phyloP scores from a whole-genome alignment of 1,140 invertebrate genomes.

The Stegodyphus dumicola region DNA sequence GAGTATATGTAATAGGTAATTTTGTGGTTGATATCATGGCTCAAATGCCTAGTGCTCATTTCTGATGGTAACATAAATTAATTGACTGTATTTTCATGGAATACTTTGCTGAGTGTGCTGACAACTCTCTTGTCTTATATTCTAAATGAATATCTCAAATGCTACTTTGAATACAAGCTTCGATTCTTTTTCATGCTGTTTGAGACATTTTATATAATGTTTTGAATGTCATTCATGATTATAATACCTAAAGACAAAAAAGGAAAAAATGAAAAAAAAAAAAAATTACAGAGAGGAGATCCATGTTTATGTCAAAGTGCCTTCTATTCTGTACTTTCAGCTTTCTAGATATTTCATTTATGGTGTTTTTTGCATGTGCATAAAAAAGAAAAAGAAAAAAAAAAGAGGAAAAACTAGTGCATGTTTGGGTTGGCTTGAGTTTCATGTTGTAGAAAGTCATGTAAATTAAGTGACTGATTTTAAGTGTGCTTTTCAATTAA shows the following conservation, averaged over 20 bases:
- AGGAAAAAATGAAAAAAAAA: background rate
- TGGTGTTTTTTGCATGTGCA: background rate
- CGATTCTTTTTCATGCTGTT: conserved; percentile 24
- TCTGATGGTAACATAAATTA: background rate
- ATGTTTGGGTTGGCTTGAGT: background rate
- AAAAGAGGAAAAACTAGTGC: no score
- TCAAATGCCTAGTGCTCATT: conserved; percentile 15
- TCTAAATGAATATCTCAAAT: conserved; percentile 2
- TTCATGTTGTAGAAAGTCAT: background rate
- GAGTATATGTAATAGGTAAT: conserved; percentile 11
- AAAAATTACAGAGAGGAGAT: background rate
- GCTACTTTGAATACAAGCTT: conserved; percentile 23
- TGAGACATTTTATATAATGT: background rate
- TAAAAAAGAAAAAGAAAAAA: background rate
- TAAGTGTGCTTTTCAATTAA: background rate
- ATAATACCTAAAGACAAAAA: background rate
- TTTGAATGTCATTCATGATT: background rate
- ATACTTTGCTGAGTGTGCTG: conserved; percentile 5
- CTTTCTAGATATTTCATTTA: conserved; percentile 7
- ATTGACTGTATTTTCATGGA: conserved; percentile 26
- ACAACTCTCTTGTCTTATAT: conserved; percentile 22
- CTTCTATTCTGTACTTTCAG: conserved; percentile 32
- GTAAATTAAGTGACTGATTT: background rate
- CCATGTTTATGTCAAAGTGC: conserved; percentile 27
- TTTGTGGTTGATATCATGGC: conserved; percentile 12